Evolutionary conservation across 2,113 vertebrate species (phyloP).

Genomic region (Ptilorrhoa leucosticta): DNA sequence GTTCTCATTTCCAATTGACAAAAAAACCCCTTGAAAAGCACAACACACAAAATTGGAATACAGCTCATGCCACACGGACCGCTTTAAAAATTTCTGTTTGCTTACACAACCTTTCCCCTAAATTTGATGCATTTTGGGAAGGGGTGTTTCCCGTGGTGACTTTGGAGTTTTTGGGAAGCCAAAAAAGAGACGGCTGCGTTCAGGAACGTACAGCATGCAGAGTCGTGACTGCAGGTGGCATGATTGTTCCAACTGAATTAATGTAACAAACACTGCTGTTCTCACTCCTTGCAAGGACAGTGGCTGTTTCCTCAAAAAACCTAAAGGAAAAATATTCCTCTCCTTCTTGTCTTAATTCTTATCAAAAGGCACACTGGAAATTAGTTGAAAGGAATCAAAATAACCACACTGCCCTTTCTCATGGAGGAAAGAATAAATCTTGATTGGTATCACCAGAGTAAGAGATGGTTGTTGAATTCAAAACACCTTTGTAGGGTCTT

Average conservation of each 20-base stretch:
- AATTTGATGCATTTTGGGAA: background rate
- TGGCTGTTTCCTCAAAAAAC: background rate
- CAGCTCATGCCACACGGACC: accelerated
- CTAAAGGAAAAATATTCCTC: background rate
- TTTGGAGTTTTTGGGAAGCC: background rate
- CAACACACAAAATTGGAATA: background rate
- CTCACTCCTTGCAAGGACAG: background rate
- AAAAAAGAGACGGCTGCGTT: background rate
- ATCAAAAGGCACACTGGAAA: background rate
- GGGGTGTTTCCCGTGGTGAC: accelerated
- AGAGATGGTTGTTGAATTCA: accelerated
- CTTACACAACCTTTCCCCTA: background rate
- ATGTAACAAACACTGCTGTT: background rate
- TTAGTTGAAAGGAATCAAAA: background rate
- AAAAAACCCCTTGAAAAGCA: background rate
- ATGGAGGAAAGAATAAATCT: background rate
- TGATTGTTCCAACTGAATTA: slow-evolving; percentile 48
- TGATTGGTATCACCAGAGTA: background rate
- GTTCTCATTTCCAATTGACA: accelerated
- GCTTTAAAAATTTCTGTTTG: accelerated
- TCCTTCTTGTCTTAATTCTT: background rate
- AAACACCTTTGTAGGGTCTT: background rate
- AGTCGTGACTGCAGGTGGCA: slow-evolving; percentile 59
- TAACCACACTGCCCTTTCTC: accelerated
- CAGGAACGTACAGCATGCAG: background rate